phyloP scores from a whole-genome alignment of 2,113 vertebrate species.

The Tragulus kanchil region DNA sequence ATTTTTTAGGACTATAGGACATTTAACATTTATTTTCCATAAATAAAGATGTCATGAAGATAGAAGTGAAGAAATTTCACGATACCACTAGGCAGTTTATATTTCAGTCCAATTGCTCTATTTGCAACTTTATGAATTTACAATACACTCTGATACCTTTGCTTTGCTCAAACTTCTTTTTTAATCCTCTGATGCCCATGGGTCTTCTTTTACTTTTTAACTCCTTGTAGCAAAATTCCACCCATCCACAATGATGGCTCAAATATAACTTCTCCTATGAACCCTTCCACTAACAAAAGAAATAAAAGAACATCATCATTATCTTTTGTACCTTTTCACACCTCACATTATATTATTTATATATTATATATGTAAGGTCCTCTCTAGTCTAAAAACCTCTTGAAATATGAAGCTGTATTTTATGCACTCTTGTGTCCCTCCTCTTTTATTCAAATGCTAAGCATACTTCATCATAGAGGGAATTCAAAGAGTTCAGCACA shows the following conservation, averaged over 20 bases:
- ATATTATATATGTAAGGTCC: not conserved
- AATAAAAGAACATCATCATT: not conserved
- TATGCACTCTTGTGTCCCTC: not conserved
- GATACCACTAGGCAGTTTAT: not conserved
- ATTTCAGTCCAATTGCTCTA: not conserved
- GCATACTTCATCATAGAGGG: not conserved
- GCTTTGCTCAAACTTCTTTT: not conserved
- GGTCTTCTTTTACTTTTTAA: conserved; percentile 11
- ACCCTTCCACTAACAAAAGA: not conserved
- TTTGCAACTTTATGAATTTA: not conserved
- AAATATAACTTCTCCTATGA: not conserved
- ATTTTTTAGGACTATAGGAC: not conserved
- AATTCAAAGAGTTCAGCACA: not conserved
- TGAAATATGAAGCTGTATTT: not conserved
- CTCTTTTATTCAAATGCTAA: not conserved
- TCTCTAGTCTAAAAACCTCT: not conserved
- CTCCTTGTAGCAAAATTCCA: not conserved
- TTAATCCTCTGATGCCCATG: not conserved
- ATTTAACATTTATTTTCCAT: not conserved
- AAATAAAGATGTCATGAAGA: not conserved
- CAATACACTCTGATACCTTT: not conserved
- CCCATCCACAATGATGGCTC: not conserved
- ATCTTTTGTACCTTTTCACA: not conserved
- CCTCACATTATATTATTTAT: not conserved
- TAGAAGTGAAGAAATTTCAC: not conserved